Evolutionary conservation across 2,888 invertebrate genomes (phyloP), one percentile per base, ranked within the genome.

Genomic region (Sphecodes monilicornis): DNA sequence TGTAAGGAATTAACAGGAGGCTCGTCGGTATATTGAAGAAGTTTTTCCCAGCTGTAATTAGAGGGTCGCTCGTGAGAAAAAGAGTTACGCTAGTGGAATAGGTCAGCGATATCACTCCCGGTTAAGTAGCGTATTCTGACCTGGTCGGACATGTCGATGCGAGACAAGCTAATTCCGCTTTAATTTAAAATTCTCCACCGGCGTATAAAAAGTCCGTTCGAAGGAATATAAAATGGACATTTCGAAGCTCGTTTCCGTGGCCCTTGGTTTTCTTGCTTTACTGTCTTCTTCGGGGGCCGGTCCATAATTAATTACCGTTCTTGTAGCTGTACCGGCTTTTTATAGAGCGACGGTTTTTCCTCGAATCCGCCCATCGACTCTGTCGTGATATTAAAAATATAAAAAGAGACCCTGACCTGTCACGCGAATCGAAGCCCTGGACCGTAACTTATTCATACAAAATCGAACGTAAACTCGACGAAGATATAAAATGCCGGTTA

Each of bases 271-370:
- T 69, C 8, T 39, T 69, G 43, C 32, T 50, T 76, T 69, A 69
- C 16, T 29, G 39, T 50, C 43, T 68, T 18, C 22, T 29, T 16
- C 32, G 68, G 18, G 18, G 26, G n/a, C 22, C 50, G 26, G 32
- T 29, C 26, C 68, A 26, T 76, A 76, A 69, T 76, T 76, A 76
- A 76, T 50, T 50, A 36, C 66, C n/a, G 18, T 50, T 76, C 68
- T 29, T 39, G 26, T 22, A 26, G 32, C 50, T 39, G 26, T 69
- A 29, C 39, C n/a, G 32, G 4, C 6, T 75, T 2, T 26, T 22
- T 29, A 74, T n/a, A n/a, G 22, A 2, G 18, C 39, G 6, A 18
- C 36, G 64, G 26, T 18, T 39, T 18, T n/a, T 39, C 16, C 26
- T n/a, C 8, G 10, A 57, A 29, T 46, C 11, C 36, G 68, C n/a